Percentiles rank a stretch among this genome's conserved stretches.
Conservation (phyloP, 2,797 vertebrate species). For the Poecile montanus region DNA sequence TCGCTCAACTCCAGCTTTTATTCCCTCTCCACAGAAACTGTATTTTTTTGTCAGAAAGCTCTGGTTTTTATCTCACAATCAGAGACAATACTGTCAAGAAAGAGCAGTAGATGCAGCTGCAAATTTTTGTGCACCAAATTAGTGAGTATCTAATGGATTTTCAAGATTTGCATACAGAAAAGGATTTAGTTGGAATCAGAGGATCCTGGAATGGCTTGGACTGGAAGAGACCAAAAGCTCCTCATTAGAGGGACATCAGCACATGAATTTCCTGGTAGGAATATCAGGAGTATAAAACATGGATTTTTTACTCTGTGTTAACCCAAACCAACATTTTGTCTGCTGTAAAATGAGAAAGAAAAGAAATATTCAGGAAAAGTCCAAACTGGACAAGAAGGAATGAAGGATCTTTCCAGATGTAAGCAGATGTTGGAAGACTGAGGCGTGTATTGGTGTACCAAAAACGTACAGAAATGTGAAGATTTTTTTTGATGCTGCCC, state of each 20-base stretch:
- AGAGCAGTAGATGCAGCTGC: not conserved
- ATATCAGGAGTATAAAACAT: not conserved
- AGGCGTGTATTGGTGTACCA: fast-evolving
- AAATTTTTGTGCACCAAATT: not conserved
- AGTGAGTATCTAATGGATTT: not conserved
- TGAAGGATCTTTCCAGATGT: not conserved
- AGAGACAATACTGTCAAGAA: not conserved
- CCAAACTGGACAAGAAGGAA: not conserved
- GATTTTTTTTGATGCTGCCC: not conserved
- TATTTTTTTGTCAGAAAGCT: not conserved
- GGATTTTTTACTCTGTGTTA: not conserved
- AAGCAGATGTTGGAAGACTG: not conserved
- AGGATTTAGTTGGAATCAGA: not conserved
- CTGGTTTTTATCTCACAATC: not conserved
- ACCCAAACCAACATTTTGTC: not conserved
- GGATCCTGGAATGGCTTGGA: not conserved
- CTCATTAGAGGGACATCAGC: not conserved
- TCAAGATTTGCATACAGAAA: not conserved
- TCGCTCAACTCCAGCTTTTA: not conserved
- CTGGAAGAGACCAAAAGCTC: not conserved
- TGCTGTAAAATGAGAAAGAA: not conserved
- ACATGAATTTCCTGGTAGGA: not conserved
- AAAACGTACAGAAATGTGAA: not conserved
- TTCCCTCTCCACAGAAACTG: not conserved
- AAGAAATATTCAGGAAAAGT: not conserved